Evolutionary conservation across 1,140 invertebrate species (phyloP).

Genomic region (Drosophila ironensis): DNA sequence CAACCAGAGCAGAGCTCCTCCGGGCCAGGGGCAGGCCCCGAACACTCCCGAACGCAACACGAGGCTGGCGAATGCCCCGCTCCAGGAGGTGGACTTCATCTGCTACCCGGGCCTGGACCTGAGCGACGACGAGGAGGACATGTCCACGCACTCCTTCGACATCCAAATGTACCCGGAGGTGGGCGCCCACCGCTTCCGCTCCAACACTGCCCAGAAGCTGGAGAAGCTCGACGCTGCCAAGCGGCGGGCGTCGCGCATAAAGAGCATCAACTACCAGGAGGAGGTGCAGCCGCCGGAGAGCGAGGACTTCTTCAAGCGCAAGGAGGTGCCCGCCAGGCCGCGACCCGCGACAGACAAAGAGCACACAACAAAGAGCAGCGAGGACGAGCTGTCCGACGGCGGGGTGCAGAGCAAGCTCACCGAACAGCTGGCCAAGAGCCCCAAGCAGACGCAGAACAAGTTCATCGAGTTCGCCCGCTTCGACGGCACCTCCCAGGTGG

Average conservation of each 20-base stretch:
- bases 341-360: conserved; percentile 75
- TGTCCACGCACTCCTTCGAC: conserved; percentile 86
- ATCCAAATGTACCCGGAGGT: conserved; percentile 89
- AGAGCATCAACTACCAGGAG: conserved; percentile 90
- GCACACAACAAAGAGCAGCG: conserved; percentile 40
- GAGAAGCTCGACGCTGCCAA: conserved; percentile 94
- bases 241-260: conserved; percentile 90
- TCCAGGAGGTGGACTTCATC: conserved; percentile 84
- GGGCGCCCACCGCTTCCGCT: conserved; percentile 88
- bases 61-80: conserved; percentile 36
- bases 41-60: conserved; percentile 18
- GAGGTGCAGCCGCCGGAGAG: conserved; percentile 83
- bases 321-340: conserved; percentile 14
- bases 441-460: conserved; percentile 90
- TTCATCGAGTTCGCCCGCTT: conserved; percentile 95
- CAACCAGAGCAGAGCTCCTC: too few species aligned
- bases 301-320: conserved; percentile 86
- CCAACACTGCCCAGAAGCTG: conserved; percentile 94
- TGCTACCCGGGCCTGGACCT: conserved; percentile 90
- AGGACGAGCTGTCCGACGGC: conserved; percentile 56
- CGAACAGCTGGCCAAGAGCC: conserved; percentile 89
- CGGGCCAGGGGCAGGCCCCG: conserved; percentile 47
- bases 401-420: conserved; percentile 85
- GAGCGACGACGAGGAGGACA: conserved; percentile 89
- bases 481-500: conserved; percentile 93